phyloP scores from a whole-genome alignment of 2,797 vertebrate genomes.

The Coranthus polyacanthus region DNA sequence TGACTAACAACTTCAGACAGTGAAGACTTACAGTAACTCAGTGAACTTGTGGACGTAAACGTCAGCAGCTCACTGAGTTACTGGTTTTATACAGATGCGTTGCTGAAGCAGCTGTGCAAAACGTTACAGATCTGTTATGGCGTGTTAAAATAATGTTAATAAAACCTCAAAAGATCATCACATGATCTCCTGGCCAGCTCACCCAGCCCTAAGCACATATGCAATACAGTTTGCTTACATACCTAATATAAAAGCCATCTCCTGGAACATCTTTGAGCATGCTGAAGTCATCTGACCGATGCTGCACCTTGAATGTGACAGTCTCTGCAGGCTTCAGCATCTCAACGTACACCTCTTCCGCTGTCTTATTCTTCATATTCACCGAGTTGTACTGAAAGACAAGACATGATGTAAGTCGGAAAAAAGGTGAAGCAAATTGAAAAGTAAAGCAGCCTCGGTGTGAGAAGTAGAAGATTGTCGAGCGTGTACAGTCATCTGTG shows the following conservation, averaged over 20 bases:
- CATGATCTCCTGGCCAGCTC: too few relatives aligned
- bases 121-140: too few relatives aligned
- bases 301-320: constrained; percentile 91
- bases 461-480: constrained; percentile 9
- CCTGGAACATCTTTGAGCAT: constrained; percentile 92
- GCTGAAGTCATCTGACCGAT: constrained; percentile 91
- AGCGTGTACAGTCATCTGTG: constrained; percentile 36
- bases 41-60: too few relatives aligned
- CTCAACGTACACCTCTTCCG: constrained; percentile 96
- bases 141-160: too few relatives aligned
- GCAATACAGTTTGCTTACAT: neutral
- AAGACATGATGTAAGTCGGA: neutral
- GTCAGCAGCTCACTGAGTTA: too few relatives aligned
- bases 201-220: too few relatives aligned
- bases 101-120: too few relatives aligned
- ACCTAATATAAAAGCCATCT: constrained; percentile 98
- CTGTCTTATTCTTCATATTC: constrained; percentile 92
- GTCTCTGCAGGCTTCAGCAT: constrained; percentile 94
- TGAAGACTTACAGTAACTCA: too few relatives aligned
- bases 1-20: too few relatives aligned
- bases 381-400: constrained; percentile 89
- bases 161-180: too few relatives aligned
- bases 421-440: constrained; percentile 1
- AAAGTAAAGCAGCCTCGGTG: constrained; percentile 13
- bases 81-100: too few relatives aligned